phyloP scores from a whole-genome alignment of 2,888 invertebrate species.

The Eristalis intricaria region DNA sequence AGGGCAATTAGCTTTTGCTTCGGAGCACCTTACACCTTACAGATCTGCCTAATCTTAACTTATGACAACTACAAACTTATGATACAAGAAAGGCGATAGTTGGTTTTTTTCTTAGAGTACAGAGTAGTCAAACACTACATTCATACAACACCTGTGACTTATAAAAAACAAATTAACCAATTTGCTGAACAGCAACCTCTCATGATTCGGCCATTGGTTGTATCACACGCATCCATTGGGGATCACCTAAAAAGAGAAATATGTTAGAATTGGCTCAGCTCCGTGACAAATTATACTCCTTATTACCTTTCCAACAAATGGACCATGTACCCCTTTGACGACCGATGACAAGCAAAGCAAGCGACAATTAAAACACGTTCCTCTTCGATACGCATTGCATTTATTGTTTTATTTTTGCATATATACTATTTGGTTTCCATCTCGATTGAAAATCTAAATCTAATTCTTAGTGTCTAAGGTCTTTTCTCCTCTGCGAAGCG shows the following conservation, averaged over 20 bases:
- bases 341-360: neutral
- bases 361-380: neutral
- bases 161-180: neutral
- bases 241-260: slow-evolving; percentile 62
- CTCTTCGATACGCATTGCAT: neutral
- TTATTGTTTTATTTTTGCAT: neutral
- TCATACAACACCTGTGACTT: slow-evolving; percentile 59
- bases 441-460: slow-evolving; percentile 11
- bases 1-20: no score
- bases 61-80: neutral
- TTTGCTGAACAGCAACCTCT: neutral
- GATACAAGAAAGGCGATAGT: neutral
- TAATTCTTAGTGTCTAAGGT: slow-evolving; percentile 19
- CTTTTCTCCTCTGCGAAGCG: slow-evolving; percentile 1
- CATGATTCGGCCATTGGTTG: neutral
- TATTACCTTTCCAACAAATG: slow-evolving; percentile 21
- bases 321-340: neutral
- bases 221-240: neutral
- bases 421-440: slow-evolving; percentile 27
- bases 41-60: neutral
- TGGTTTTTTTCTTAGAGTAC: slow-evolving; percentile 10
- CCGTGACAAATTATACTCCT: neutral
- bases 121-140: slow-evolving; percentile 7
- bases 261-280: slow-evolving; percentile 31
- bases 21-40: no score